phyloP scores from a whole-genome alignment of 2,113 vertebrate genomes.

The Oenanthe melanoleuca region DNA sequence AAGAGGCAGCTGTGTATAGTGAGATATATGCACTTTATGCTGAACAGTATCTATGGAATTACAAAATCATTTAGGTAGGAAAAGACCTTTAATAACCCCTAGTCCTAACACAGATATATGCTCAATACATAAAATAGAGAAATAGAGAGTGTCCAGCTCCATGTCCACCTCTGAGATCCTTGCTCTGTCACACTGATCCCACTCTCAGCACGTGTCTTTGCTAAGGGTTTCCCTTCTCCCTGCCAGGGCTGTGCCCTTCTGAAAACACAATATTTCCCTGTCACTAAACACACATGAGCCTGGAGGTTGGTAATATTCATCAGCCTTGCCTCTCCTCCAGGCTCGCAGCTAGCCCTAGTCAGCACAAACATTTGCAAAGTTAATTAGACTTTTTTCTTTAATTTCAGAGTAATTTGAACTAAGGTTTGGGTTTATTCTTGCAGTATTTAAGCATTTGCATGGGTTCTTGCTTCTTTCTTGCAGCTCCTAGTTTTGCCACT shows the following conservation, averaged over 20 bases:
- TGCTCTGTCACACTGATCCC: not conserved
- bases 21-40: not conserved
- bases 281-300: not conserved
- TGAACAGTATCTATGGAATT: not conserved
- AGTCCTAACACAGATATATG: not conserved
- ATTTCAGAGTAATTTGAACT: not conserved
- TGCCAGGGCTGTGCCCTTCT: not conserved
- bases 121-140: not conserved
- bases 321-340: not conserved
- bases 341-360: not conserved
- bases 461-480: not conserved
- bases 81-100: not conserved
- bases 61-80: not conserved
- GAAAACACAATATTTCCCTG: not conserved
- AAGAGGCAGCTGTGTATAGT: not conserved
- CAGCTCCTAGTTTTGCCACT: not conserved
- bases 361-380: constrained; percentile 42
- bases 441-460: not conserved
- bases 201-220: not conserved
- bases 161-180: not conserved
- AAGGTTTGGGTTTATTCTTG: not conserved
- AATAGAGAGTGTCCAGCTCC: not conserved
- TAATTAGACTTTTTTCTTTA: constrained; percentile 1
- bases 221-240: not conserved
- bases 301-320: not conserved